These are phyloP conservation scores for Aplysina aerophoba DNA, from an alignment of 37 sponge, comb jelly and placozoan species.

Conservation along the genomic window DNA sequence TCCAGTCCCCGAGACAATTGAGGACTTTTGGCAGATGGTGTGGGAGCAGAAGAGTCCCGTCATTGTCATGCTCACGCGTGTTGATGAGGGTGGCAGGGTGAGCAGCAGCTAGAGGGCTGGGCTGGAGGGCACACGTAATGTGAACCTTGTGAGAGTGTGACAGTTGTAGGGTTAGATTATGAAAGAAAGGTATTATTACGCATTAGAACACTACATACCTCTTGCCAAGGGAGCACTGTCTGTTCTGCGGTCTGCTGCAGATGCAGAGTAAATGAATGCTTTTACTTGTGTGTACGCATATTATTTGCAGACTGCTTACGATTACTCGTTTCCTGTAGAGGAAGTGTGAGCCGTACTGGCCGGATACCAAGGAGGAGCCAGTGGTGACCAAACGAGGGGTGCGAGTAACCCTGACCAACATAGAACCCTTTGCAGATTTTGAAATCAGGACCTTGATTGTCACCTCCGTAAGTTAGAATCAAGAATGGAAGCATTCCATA, in stretches of 20 bases:
- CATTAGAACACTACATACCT: too few relatives aligned
- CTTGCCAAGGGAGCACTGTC: too few relatives aligned
- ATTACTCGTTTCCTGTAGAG: slow-evolving; percentile 53
- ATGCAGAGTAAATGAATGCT: too few relatives aligned
- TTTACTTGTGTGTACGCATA: background rate
- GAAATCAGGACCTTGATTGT: slow-evolving; percentile 61
- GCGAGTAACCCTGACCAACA: slow-evolving; percentile 33
- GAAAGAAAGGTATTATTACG: background rate
- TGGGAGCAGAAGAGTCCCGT: slow-evolving; percentile 60
- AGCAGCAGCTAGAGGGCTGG: background rate
- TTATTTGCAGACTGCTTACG: too few relatives aligned
- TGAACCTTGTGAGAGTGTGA: background rate
- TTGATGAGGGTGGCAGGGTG: slow-evolving; percentile 72
- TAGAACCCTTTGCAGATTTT: slow-evolving; percentile 75
- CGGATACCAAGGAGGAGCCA: slow-evolving; percentile 44
- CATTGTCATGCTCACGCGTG: slow-evolving; percentile 76
- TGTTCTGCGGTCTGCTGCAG: too few relatives aligned
- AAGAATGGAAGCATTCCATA: too few relatives aligned
- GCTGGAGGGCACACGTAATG: background rate
- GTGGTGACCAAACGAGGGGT: slow-evolving; percentile 12
- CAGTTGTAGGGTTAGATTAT: background rate
- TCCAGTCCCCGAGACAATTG: slow-evolving; percentile 56
- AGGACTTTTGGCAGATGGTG: slow-evolving; percentile 82
- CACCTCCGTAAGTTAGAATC: slow-evolving; percentile 45
- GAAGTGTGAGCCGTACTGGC: slow-evolving; percentile 94